Conservation (phyloP, 2,797 vertebrate species). For the Siniperca obscura region DNA sequence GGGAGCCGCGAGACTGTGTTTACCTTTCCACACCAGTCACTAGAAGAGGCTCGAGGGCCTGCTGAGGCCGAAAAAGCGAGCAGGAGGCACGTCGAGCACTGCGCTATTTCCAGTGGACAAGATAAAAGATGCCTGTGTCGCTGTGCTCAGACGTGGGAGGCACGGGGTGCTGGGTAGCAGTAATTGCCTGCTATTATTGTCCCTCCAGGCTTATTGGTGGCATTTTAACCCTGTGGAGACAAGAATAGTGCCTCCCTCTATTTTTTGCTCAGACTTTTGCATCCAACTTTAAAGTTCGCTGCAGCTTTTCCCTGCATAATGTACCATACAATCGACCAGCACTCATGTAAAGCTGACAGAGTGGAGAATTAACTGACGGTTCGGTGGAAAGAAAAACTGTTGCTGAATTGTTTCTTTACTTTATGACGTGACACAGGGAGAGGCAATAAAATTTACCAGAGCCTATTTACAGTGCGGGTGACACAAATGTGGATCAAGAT, state of each 20-base stretch:
- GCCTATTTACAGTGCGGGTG: background rate
- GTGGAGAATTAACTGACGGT: slow-evolving; percentile 2
- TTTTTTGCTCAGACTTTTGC: background rate
- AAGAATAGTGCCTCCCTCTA: slow-evolving; percentile 29
- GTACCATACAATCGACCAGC: slow-evolving; percentile 19
- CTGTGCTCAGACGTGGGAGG: slow-evolving; percentile 49
- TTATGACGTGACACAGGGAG: slow-evolving; percentile 6
- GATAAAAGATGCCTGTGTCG: slow-evolving; percentile 54
- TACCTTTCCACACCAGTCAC: slow-evolving; percentile 44
- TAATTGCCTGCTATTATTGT: slow-evolving; percentile 59
- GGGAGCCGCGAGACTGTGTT: slow-evolving; percentile 56
- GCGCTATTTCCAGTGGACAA: slow-evolving; percentile 57
- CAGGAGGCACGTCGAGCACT: background rate
- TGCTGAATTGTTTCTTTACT: slow-evolving; percentile 39
- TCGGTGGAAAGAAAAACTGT: slow-evolving; percentile 13
- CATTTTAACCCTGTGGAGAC: slow-evolving; percentile 52
- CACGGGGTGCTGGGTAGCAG: slow-evolving; percentile 15
- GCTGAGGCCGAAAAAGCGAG: slow-evolving; percentile 14
- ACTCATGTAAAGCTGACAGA: slow-evolving; percentile 9
- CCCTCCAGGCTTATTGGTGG: slow-evolving; percentile 56
- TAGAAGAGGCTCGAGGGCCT: slow-evolving; percentile 24
- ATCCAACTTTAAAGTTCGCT: slow-evolving; percentile 14
- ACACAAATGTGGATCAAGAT: background rate
- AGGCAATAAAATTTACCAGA: slow-evolving; percentile 27
- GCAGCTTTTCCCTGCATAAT: slow-evolving; percentile 24